phyloP scores from a whole-genome alignment of 2,888 invertebrate genomes.

The Pegoplata infirma region DNA sequence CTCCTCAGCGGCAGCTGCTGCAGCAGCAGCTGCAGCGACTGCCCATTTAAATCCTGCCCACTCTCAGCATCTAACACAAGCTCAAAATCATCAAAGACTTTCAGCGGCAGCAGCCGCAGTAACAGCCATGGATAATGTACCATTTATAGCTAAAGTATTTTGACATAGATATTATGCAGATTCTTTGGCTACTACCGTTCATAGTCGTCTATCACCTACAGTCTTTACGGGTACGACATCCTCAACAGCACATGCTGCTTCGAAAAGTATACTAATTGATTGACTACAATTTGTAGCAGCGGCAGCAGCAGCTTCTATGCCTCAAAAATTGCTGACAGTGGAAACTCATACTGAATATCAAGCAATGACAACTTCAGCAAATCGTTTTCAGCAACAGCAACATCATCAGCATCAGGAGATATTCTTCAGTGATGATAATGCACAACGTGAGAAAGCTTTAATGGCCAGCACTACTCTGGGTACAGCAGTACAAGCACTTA shows the following conservation, averaged over 20 bases:
- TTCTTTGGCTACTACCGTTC: constrained; percentile 68
- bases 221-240: constrained; percentile 36
- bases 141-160: constrained; percentile 78
- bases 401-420: constrained; percentile 22
- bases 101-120: constrained; percentile 69
- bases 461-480: constrained; percentile 69
- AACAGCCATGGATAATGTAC: constrained; percentile 74
- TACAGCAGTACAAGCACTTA: constrained; percentile 71
- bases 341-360: constrained; percentile 52
- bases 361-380: background rate
- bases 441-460: constrained; percentile 41
- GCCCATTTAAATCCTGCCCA: constrained; percentile 61
- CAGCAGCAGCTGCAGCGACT: constrained; percentile 48
- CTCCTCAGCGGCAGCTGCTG: constrained; percentile 57
- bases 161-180: constrained; percentile 78
- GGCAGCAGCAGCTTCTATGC: constrained; percentile 64
- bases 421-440: constrained; percentile 30
- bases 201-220: constrained; percentile 52
- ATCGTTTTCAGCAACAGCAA: too few species aligned
- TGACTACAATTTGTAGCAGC: constrained; percentile 75
- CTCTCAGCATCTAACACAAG: constrained; percentile 65
- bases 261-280: constrained; percentile 74
- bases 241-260: constrained; percentile 37
- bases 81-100: constrained; percentile 68
- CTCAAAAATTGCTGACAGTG: constrained; percentile 48